Evolutionary conservation across 2,113 vertebrate species (phyloP), one percentile per base, ranked within the genome.

Genomic region (Mobula birostris): DNA sequence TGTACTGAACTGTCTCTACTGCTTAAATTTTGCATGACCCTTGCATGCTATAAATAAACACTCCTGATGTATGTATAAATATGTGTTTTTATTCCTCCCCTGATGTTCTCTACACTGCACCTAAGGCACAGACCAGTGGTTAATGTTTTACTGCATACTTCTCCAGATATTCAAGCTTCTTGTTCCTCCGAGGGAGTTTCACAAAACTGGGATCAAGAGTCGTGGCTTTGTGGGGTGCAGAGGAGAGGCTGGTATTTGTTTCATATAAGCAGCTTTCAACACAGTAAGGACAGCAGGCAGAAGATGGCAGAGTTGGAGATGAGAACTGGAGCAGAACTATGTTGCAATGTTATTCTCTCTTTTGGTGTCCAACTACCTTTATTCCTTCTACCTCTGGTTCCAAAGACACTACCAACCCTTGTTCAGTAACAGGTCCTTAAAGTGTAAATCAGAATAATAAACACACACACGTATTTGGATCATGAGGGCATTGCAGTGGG

Each of bases 11-110:
- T 94, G 85, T 95, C 95, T 14, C 96, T 94, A 95, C 96, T 96
- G 95, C 96, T 95, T 97, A 96, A 96, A 96, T 96, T 97, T 96
- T 97, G 95, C 97, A 98, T 96, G 97, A 97, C 97, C 97, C 97
- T 95, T 98, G 98, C 98, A 99, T 98, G 96, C 95, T 97, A 97
- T 96, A 98, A 99, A 97, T 97, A 98, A 97, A 95, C 95, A 96
- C 96, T 96, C 95, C 96, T 96, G 95, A 96, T 95, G 97, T 96
- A 96, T 90, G 94, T 95, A 94, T 36, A 7, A 2, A 95, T 94
- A 70, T 14, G 11, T 74, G 63, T 74, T 19, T 56, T 0, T 27
- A 27, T 24, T 48, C 48, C 24, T 74, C 36, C 19, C 21, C n/a
- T 40, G 5, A 11, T 74, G 19, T 56, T 74, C 36, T 74, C 36